These are phyloP conservation scores for Amphipoea lucens DNA, from an alignment of 2,888 invertebrate genomes.

Conservation along the genomic window DNA sequence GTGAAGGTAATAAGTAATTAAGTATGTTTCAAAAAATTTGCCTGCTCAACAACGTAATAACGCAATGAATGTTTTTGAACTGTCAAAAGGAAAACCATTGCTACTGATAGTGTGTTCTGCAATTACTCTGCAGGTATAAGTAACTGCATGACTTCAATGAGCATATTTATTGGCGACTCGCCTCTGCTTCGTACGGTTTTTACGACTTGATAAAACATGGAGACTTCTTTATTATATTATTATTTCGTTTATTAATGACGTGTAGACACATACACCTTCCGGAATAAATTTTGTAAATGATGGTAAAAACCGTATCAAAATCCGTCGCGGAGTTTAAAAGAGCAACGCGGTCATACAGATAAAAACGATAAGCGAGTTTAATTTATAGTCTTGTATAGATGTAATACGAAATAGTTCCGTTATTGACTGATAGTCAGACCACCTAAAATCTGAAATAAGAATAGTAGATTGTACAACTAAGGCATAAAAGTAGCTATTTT, in stretches of 20 bases:
- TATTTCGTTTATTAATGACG: background rate
- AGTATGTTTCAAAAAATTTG: background rate
- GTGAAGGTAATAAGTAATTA: background rate
- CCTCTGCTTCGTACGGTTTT: background rate
- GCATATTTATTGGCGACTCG: background rate
- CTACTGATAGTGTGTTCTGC: background rate
- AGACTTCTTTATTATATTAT: background rate
- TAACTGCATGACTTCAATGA: background rate
- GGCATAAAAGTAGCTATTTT: too few relatives aligned
- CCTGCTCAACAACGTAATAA: background rate
- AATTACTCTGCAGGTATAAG: too few relatives aligned
- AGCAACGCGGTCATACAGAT: background rate
- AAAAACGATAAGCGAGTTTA: background rate
- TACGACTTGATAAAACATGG: background rate
- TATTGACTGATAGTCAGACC: background rate
- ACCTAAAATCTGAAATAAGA: too few relatives aligned
- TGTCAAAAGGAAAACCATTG: background rate
- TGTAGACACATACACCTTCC: background rate
- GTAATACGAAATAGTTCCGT: background rate
- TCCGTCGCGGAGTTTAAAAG: background rate
- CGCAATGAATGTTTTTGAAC: background rate
- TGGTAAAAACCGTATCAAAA: background rate
- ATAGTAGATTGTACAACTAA: too few relatives aligned
- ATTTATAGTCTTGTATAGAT: background rate
- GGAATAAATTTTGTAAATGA: background rate